phyloP scores from a whole-genome alignment of 2,113 vertebrate species.

The Leptobrachium ailaonicum region DNA sequence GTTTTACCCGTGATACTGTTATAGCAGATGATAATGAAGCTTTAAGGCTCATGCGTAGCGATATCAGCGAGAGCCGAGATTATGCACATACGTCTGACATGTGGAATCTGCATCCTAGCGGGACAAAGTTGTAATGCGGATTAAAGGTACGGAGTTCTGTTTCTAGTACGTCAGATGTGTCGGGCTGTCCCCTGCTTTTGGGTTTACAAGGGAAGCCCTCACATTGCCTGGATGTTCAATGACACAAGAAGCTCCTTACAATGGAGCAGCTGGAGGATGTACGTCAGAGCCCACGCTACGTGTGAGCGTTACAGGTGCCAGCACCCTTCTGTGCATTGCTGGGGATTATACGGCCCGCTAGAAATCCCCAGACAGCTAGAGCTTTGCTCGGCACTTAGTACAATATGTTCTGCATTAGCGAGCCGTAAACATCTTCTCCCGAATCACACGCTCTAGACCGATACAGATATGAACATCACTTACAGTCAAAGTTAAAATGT shows the following conservation, averaged over 20 bases:
- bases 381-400: not conserved
- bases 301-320: slow-evolving; percentile 28
- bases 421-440: not conserved
- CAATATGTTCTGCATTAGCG: not conserved
- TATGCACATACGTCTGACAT: too few relatives aligned
- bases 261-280: slow-evolving; percentile 25
- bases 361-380: not conserved
- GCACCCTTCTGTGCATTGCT: not conserved
- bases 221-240: not conserved
- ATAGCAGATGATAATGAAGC: too few relatives aligned
- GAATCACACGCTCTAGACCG: too few relatives aligned
- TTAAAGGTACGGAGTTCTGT: too few relatives aligned
- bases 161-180: not conserved
- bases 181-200: slow-evolving; percentile 15
- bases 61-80: too few relatives aligned
- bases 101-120: too few relatives aligned
- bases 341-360: not conserved
- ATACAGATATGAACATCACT: too few relatives aligned
- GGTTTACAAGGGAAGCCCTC: slow-evolving; percentile 22
- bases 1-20: too few relatives aligned
- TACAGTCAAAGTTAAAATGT: too few relatives aligned
- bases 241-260: slow-evolving; percentile 7
- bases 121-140: too few relatives aligned
- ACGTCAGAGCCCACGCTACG: slow-evolving; percentile 13
- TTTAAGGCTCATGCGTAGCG: too few relatives aligned